Evolutionary conservation across 2,113 vertebrate genomes (phyloP).

Genomic region (Chlorodrepanis virens): DNA sequence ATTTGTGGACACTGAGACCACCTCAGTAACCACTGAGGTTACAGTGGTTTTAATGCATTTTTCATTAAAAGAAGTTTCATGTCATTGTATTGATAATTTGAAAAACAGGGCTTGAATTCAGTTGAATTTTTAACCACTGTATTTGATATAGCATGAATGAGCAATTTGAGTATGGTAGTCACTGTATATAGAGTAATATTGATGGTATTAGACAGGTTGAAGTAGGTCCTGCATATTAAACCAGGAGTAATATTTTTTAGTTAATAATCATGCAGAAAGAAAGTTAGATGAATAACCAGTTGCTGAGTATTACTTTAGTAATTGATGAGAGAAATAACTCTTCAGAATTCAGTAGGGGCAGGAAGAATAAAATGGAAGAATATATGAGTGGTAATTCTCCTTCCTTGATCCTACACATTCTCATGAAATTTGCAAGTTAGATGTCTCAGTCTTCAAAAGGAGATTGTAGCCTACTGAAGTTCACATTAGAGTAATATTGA

Average conservation of each 20-base stretch:
- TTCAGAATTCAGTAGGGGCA: background rate
- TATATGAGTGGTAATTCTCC: background rate
- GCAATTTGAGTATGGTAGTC: background rate
- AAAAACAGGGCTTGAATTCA: background rate
- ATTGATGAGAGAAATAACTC: background rate
- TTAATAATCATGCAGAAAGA: background rate
- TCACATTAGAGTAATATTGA: background rate
- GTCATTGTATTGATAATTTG: background rate
- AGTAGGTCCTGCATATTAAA: background rate
- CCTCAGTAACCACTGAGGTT: background rate
- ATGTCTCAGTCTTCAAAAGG: conserved; percentile 17
- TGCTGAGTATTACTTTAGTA: background rate
- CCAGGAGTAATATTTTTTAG: background rate
- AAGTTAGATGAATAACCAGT: background rate
- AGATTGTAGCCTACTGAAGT: background rate
- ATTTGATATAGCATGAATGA: background rate
- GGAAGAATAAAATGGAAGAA: background rate
- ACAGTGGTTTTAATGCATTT: too few relatives aligned
- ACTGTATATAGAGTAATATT: background rate
- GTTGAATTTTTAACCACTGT: background rate
- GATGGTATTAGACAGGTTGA: background rate
- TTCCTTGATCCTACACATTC: background rate
- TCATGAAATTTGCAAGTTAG: conserved; percentile 23
- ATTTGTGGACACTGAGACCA: background rate
- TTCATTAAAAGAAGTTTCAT: background rate